phyloP scores from a whole-genome alignment of 2,797 vertebrate genomes.

The Sternarchorhynchus goeldii region DNA sequence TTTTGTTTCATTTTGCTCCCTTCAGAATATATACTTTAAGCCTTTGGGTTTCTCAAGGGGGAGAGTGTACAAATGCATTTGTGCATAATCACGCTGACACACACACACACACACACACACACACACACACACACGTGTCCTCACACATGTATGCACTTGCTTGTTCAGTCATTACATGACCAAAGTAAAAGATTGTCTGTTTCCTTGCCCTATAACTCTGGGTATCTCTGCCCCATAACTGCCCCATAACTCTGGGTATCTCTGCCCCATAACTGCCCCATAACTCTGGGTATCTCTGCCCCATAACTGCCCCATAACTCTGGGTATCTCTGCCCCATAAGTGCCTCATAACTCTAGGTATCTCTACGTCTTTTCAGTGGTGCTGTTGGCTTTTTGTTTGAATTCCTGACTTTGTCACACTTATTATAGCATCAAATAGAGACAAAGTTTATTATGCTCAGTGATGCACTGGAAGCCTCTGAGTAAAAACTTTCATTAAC shows the following conservation, averaged over 20 bases:
- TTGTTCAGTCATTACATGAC: slow-evolving; percentile 42
- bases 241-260: slow-evolving; percentile 26
- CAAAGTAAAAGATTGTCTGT: slow-evolving; percentile 28
- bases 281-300: slow-evolving; percentile 33
- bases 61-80: slow-evolving; percentile 14
- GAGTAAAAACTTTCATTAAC: slow-evolving; percentile 45
- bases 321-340: slow-evolving; percentile 43
- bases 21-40: slow-evolving; percentile 41
- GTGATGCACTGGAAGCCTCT: slow-evolving; percentile 42
- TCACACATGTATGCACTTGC: slow-evolving; percentile 12
- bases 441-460: slow-evolving; percentile 52
- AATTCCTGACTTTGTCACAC: slow-evolving; percentile 33
- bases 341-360: slow-evolving; percentile 30
- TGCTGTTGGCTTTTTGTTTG: slow-evolving; percentile 32
- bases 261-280: slow-evolving; percentile 18
- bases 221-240: slow-evolving; percentile 29
- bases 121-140: slow-evolving; percentile 13
- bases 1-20: slow-evolving; percentile 43
- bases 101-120: neutral
- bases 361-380: slow-evolving; percentile 49
- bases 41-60: slow-evolving; percentile 2
- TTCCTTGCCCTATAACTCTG: slow-evolving; percentile 32
- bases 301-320: too few relatives aligned
- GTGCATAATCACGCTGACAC: too few relatives aligned
- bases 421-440: slow-evolving; percentile 52